Evolutionary conservation across 1,140 invertebrate species (phyloP), one percentile per base, ranked within the genome.

Genomic region (Drosophila watanabei): DNA sequence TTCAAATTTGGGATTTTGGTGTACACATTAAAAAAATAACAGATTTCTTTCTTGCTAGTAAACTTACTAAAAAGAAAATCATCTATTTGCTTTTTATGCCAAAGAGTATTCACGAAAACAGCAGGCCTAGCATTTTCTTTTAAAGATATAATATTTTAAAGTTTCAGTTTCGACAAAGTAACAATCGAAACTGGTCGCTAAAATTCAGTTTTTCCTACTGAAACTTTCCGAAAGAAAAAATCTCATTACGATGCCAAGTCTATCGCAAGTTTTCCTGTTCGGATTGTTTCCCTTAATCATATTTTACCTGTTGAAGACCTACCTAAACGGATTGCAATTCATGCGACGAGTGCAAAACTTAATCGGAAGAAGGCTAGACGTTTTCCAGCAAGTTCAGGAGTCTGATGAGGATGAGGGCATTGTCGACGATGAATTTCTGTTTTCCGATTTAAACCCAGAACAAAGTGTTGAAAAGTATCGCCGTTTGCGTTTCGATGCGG

Each of bases 391-490:
- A 28, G 35, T 39, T 24, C 2, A 41, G 2, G 37, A 51, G 0
- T 24, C 20, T 4, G 56, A 58, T 6, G 54, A 73, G 1, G 57
- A 72, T 1, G 45, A 62, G 8, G 56, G 28, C 5, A 18, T n/a
- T 8, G 16, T 45, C 0, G 18, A 48, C 13, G 72, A 76, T 37
- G 43, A 49, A n/a, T 8, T 18, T 4, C 6, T 45, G 10, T 70
- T 70, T 6, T 5, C 16, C 18, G n/a, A 51, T 32, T 43, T 68
- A 10, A 79, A 86, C 41, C 58, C 69, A 1, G 35, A 64, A 13
- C 66, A 78, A 20, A 73, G 59, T 33, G 46, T 61, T 2, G 66
- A 80, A 33, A 35, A 32, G 2, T 49, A 60, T 16, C 77, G 71
- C 11, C 48, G 54, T 5, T 16, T 24, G 4, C 62, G 63, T 18